These are phyloP conservation scores for Leptonema lineaticorne DNA, from an alignment of 1,140 invertebrate species.

Conservation along the genomic window DNA sequence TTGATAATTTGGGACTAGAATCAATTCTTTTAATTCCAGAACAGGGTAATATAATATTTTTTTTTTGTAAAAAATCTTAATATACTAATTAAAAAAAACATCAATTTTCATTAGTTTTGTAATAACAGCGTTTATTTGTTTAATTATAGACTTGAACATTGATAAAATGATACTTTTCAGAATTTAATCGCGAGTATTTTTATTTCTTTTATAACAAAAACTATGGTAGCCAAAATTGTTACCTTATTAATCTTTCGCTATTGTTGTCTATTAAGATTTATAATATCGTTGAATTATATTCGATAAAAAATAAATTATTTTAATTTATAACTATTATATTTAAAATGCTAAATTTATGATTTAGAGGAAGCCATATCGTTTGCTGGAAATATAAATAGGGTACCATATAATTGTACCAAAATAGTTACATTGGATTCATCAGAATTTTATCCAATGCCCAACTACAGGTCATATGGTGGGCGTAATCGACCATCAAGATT, in stretches of 20 bases:
- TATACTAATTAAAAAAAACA: too few relatives aligned
- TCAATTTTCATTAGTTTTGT: too few relatives aligned
- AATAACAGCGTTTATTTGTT: neutral
- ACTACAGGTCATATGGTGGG: constrained; percentile 68
- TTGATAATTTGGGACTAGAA: constrained; percentile 77
- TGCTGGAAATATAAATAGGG: constrained; percentile 60
- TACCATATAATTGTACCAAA: constrained; percentile 65
- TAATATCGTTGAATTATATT: too few relatives aligned
- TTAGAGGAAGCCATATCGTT: constrained; percentile 62
- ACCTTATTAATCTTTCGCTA: too few relatives aligned
- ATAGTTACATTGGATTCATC: constrained; percentile 63
- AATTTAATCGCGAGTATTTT: too few relatives aligned
- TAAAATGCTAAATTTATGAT: constrained; percentile 17
- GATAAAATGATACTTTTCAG: neutral
- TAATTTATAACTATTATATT: neutral
- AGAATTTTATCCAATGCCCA: constrained; percentile 62
- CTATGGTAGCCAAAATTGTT: too few relatives aligned
- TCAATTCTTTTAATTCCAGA: constrained; percentile 68
- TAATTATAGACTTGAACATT: neutral
- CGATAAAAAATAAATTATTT: neutral
- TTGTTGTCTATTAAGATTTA: neutral
- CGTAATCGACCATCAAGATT: constrained; percentile 51
- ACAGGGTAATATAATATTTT: constrained; percentile 46
- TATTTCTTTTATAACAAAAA: too few relatives aligned
- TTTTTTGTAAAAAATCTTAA: neutral